phyloP scores from a whole-genome alignment of 2,797 vertebrate genomes.

The Sebastiscus albofasciatus region DNA sequence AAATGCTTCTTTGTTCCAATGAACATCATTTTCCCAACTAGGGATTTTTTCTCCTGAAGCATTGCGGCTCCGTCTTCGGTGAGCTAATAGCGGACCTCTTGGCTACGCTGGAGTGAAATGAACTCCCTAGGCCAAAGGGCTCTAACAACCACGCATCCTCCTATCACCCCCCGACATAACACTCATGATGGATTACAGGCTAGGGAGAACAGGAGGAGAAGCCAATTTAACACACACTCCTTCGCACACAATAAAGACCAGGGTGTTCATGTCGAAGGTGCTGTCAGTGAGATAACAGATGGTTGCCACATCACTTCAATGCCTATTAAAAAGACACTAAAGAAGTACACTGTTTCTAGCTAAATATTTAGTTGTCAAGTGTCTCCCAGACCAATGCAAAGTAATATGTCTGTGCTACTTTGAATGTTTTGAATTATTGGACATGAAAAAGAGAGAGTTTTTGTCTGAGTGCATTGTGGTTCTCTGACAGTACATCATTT shows the following conservation, averaged over 20 bases:
- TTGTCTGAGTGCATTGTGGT: background rate
- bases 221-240: slow-evolving; percentile 58
- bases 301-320: slow-evolving; percentile 37
- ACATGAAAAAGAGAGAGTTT: background rate
- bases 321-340: slow-evolving; percentile 9
- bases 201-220: slow-evolving; percentile 25
- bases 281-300: slow-evolving; percentile 50
- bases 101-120: slow-evolving; percentile 19
- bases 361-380: slow-evolving; percentile 33
- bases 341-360: background rate
- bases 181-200: slow-evolving; percentile 60
- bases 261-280: slow-evolving; percentile 36
- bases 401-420: background rate
- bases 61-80: background rate
- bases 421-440: slow-evolving; percentile 2
- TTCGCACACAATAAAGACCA: slow-evolving; percentile 33
- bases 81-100: slow-evolving; percentile 24
- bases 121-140: slow-evolving; percentile 11
- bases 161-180: slow-evolving; percentile 57
- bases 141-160: slow-evolving; percentile 39
- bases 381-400: background rate
- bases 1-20: slow-evolving; percentile 29
- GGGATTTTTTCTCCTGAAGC: background rate
- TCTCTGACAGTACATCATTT: background rate
- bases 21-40: slow-evolving; percentile 12